A percentile compares a stretch with the other conserved stretches of the same genome.
Conservation (phyloP, 2,888 invertebrate species). For the Epistrophe eligans region DNA sequence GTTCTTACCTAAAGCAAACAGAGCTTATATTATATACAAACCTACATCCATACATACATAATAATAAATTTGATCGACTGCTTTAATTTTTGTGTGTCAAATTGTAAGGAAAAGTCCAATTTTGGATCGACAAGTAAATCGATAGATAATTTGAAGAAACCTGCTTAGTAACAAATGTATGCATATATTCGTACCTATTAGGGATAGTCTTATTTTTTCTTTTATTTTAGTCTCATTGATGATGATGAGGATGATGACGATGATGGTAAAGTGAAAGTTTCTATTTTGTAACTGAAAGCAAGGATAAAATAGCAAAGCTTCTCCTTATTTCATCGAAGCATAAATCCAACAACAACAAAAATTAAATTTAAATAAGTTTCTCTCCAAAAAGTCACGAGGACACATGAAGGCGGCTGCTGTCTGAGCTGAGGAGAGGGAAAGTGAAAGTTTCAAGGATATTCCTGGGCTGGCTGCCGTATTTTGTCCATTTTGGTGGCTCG, state of each 20-base stretch:
- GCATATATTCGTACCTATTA: not conserved
- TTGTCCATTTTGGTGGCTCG: conserved; percentile 63
- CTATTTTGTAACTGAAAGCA: conserved; percentile 40
- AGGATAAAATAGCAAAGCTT: conserved; percentile 29
- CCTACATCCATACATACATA: not conserved
- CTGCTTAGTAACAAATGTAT: not conserved
- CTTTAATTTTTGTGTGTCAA: conserved; percentile 18
- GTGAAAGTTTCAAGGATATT: conserved; percentile 75
- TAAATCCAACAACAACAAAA: conserved; percentile 29
- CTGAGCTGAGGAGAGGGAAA: conserved; percentile 39
- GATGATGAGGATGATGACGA: not conserved
- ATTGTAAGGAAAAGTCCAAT: conserved; percentile 39
- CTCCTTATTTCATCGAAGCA: conserved; percentile 21
- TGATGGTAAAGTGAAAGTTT: conserved; percentile 24
- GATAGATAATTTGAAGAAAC: conserved; percentile 36
- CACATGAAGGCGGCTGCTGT: conserved; percentile 18
- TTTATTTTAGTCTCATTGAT: not conserved
- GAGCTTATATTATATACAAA: not conserved
- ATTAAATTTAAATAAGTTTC: conserved; percentile 64
- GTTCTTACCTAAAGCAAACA: not conserved
- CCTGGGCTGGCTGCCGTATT: conserved; percentile 63
- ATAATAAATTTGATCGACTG: conserved; percentile 60
- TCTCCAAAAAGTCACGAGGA: conserved; percentile 56
- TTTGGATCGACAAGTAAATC: conserved; percentile 62
- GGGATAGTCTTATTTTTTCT: not conserved